Conservation (phyloP, 35 echinoderm and acorn worm genomes). For the Acanthaster planci region DNA sequence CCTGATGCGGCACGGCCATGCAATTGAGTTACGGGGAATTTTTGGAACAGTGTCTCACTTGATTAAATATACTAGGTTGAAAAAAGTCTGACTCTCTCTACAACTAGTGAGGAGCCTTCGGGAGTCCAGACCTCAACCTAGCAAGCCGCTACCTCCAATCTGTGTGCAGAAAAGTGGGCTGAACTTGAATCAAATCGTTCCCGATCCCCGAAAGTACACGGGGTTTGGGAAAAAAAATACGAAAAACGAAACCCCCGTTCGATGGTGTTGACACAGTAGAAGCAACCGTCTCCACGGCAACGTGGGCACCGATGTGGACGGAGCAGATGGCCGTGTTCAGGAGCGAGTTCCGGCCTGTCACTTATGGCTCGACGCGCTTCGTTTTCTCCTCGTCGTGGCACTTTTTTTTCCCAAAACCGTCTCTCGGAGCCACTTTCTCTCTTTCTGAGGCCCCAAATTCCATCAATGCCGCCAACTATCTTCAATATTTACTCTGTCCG, state of each 20-base stretch:
- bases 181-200: slow-evolving; percentile 12
- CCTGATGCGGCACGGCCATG: no score
- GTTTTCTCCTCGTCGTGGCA: neutral
- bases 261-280: slow-evolving; percentile 15
- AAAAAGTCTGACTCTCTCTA: no score
- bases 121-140: no score
- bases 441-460: neutral
- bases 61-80: no score
- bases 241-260: slow-evolving; percentile 31
- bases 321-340: slow-evolving; percentile 11
- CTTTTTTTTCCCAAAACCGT: neutral
- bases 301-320: neutral
- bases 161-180: neutral
- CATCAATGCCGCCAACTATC: slow-evolving; percentile 12
- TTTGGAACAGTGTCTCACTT: no score
- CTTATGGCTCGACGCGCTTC: slow-evolving; percentile 11
- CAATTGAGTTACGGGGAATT: no score
- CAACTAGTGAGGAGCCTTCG: no score
- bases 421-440: neutral
- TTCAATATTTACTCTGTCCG: slow-evolving; percentile 15
- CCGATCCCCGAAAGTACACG: slow-evolving; percentile 19
- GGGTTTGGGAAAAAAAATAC: neutral
- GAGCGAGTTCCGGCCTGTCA: slow-evolving; percentile 25
- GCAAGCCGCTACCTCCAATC: no score
- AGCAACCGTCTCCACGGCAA: slow-evolving; percentile 24